Conservation (phyloP, 2,888 invertebrate genomes). For the Noctuana brunneofusca region DNA sequence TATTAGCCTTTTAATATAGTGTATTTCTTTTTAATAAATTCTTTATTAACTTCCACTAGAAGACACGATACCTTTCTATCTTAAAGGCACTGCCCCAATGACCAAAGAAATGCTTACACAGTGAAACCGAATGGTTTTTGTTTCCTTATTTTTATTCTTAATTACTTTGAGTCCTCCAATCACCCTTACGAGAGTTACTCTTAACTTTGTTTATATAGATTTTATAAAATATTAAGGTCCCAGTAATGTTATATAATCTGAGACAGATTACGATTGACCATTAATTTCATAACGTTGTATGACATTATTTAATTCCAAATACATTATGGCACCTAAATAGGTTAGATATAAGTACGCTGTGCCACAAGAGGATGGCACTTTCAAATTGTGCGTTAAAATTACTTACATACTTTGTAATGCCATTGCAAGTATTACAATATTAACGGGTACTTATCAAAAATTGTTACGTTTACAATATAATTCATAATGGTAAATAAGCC, state of each 20-base stretch:
- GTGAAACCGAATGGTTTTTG: not conserved
- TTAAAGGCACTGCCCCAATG: conserved; percentile 7
- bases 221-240: too few relatives aligned
- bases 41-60: not conserved
- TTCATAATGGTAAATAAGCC: not conserved
- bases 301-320: too few relatives aligned
- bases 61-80: not conserved
- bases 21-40: not conserved
- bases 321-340: too few relatives aligned
- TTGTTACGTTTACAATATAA: not conserved
- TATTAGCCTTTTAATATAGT: not conserved
- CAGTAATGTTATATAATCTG: too few relatives aligned
- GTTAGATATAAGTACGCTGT: too few relatives aligned
- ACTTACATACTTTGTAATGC: not conserved
- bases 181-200: too few relatives aligned
- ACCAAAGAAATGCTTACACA: not conserved
- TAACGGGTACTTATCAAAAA: not conserved
- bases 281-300: too few relatives aligned
- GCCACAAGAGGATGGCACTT: too few relatives aligned
- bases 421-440: not conserved
- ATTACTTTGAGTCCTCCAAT: not conserved
- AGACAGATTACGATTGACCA: too few relatives aligned
- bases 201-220: too few relatives aligned
- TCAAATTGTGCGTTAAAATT: not conserved
- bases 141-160: not conserved